phyloP scores from a whole-genome alignment of 2,113 vertebrate species.

The Pyxicephalus adspersus region DNA sequence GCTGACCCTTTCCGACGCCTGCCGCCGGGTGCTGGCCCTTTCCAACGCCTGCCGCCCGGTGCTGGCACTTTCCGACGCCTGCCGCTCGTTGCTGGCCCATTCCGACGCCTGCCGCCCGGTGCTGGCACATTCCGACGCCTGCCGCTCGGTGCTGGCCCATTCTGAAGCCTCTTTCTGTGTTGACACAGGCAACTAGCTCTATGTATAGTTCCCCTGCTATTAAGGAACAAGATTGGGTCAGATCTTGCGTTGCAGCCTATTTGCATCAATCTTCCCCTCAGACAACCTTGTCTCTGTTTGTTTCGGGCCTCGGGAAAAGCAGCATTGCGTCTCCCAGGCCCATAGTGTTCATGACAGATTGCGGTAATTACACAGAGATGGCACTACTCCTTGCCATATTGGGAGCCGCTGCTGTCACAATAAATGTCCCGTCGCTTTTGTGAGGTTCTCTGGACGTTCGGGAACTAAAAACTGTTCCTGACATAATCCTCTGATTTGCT shows the following conservation, averaged over 20 bases:
- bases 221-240: neutral
- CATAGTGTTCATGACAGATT: constrained; percentile 30
- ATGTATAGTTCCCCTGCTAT: neutral
- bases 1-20: too few species aligned
- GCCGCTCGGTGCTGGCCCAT: too few species aligned
- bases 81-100: too few species aligned
- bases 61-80: too few species aligned
- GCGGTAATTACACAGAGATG: constrained; percentile 34
- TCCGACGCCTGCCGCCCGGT: too few species aligned
- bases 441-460: neutral
- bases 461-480: neutral
- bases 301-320: constrained; percentile 1
- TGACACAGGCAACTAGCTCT: too few species aligned
- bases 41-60: too few species aligned
- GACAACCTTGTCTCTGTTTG: constrained; percentile 5
- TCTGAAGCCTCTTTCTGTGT: neutral
- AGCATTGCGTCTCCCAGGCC: neutral
- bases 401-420: constrained; percentile 14
- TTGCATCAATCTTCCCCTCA: constrained; percentile 33
- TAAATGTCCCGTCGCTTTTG: constrained; percentile 13
- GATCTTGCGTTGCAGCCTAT: neutral
- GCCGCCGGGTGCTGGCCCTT: too few species aligned
- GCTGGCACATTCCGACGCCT: too few species aligned
- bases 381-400: constrained; percentile 20
- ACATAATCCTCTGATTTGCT: constrained; percentile 21